These are phyloP conservation scores for Galendromus occidentalis DNA, from an alignment of 1,140 invertebrate species.

Conservation along the genomic window DNA sequence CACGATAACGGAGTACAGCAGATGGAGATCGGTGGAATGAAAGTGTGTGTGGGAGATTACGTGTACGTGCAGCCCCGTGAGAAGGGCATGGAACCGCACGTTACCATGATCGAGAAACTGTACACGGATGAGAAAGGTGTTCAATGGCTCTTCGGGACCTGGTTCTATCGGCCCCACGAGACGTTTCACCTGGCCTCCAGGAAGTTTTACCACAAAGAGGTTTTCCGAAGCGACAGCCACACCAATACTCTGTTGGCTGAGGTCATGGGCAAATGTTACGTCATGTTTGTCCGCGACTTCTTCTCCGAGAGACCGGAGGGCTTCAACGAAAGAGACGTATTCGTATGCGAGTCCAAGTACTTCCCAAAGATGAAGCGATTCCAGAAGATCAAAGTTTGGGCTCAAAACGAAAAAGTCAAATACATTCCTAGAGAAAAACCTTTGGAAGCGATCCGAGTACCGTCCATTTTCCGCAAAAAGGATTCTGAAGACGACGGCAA, in stretches of 20 bases:
- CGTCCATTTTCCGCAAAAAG: slow-evolving; percentile 51
- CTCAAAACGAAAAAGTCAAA: slow-evolving; percentile 38
- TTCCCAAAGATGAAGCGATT: slow-evolving; percentile 60
- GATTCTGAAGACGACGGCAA: slow-evolving; percentile 15
- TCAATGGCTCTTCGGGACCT: slow-evolving; percentile 71
- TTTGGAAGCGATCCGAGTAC: slow-evolving; percentile 59
- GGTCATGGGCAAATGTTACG: slow-evolving; percentile 73
- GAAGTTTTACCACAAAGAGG: slow-evolving; percentile 70
- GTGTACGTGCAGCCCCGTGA: slow-evolving; percentile 62
- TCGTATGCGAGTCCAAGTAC: slow-evolving; percentile 89
- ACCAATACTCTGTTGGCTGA: slow-evolving; percentile 61
- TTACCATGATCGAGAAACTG: slow-evolving; percentile 66
- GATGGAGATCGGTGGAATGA: slow-evolving; percentile 16
- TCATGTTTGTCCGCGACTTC: slow-evolving; percentile 87
- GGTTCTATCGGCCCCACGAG: slow-evolving; percentile 67
- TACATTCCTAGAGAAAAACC: slow-evolving; percentile 47
- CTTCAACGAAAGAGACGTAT: slow-evolving; percentile 81
- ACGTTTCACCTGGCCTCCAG: slow-evolving; percentile 85
- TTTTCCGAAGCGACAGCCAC: slow-evolving; percentile 80
- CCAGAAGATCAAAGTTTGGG: slow-evolving; percentile 70
- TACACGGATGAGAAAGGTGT: slow-evolving; percentile 62
- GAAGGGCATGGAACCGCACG: slow-evolving; percentile 54
- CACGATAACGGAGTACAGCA: slow-evolving; percentile 12
- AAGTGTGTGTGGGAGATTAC: slow-evolving; percentile 58
- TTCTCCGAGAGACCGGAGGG: slow-evolving; percentile 68